Evolutionary conservation across 2,797 vertebrate genomes (phyloP).

Genomic region (Lates japonicus): DNA sequence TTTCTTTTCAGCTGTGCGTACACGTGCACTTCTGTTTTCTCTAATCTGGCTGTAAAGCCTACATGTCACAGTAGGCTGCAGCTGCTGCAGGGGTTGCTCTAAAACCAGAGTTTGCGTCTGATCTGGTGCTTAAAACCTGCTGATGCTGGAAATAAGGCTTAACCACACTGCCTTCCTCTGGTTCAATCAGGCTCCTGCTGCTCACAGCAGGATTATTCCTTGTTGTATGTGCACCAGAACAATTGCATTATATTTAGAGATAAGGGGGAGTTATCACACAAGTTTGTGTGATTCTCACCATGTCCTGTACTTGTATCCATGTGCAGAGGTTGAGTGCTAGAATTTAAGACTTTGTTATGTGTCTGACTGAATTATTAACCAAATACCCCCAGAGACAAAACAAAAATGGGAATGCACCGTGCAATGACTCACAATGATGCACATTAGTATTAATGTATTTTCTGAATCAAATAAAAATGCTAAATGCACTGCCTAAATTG

Average conservation of each 20-base stretch:
- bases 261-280: neutral
- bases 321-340: neutral
- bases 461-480: conserved; percentile 64
- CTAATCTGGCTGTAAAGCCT: conserved; percentile 35
- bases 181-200: conserved; percentile 28
- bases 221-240: conserved; percentile 10
- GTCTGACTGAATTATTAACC: conserved; percentile 40
- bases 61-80: conserved; percentile 39
- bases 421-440: conserved; percentile 40
- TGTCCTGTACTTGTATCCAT: neutral
- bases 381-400: conserved; percentile 32
- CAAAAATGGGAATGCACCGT: neutral
- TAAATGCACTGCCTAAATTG: conserved; percentile 64
- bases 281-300: neutral
- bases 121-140: conserved; percentile 58
- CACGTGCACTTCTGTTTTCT: conserved; percentile 22
- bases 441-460: conserved; percentile 70
- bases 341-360: conserved; percentile 5
- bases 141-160: conserved; percentile 51
- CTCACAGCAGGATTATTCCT: conserved; percentile 29
- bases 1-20: conserved; percentile 2
- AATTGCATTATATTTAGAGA: conserved; percentile 25
- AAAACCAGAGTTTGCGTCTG: conserved; percentile 41
- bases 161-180: conserved; percentile 10
- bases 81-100: conserved; percentile 14